Evolutionary conservation across 1,140 invertebrate species (phyloP).

Genomic region (Hestina assimilis): DNA sequence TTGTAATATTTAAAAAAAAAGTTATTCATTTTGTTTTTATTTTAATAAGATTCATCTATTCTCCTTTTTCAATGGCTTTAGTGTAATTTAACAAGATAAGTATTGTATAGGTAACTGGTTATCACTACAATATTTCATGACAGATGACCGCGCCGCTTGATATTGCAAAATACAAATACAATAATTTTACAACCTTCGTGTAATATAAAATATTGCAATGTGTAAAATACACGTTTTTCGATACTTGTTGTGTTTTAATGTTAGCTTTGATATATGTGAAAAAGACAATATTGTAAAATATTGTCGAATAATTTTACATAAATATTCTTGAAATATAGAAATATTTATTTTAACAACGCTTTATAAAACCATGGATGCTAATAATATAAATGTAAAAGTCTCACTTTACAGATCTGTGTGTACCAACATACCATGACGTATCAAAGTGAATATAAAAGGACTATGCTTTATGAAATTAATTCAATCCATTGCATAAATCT

Average conservation of each 20-base stretch:
- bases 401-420: too few relatives aligned
- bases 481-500: too few relatives aligned
- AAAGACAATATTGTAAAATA: background rate
- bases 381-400: background rate
- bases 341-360: background rate
- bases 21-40: too few relatives aligned
- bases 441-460: too few relatives aligned
- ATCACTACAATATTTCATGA: slow-evolving; percentile 4
- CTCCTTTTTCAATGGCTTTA: background rate
- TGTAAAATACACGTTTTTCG: background rate
- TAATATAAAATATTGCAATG: background rate
- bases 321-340: background rate
- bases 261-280: background rate
- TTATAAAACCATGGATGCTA: background rate
- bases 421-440: too few relatives aligned
- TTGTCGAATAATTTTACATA: background rate
- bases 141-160: slow-evolving; percentile 6
- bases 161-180: background rate
- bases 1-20: too few relatives aligned
- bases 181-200: background rate
- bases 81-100: slow-evolving; percentile 1
- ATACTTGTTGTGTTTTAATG: background rate
- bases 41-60: background rate
- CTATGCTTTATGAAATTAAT: too few relatives aligned
- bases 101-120: slow-evolving; percentile 2